phyloP scores from a whole-genome alignment of 2,888 invertebrate genomes.

The Acleris cristana region DNA sequence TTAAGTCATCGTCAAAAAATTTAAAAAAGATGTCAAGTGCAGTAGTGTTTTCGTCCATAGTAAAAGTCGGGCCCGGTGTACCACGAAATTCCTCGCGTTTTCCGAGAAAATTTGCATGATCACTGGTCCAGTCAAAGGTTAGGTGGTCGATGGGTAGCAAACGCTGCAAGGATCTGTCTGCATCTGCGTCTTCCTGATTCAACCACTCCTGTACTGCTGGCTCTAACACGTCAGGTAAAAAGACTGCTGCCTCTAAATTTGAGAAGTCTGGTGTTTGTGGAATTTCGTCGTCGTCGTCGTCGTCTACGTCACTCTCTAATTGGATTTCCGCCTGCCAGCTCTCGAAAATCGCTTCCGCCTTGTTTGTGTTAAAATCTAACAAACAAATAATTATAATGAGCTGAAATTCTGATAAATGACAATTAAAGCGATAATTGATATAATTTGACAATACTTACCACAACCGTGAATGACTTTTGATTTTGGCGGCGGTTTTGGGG shows the following conservation, averaged over 20 bases:
- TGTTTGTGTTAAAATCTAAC: not conserved
- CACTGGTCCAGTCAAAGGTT: constrained; percentile 30
- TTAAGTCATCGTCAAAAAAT: constrained; percentile 26
- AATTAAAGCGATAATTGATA: too few relatives aligned
- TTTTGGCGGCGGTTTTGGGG: too few relatives aligned
- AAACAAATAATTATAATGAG: constrained; percentile 4
- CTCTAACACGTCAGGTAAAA: not conserved
- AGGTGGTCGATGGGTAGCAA: constrained; percentile 32
- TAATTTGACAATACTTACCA: too few relatives aligned
- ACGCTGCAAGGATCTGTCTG: constrained; percentile 14
- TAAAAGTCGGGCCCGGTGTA: constrained; percentile 29
- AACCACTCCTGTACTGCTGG: constrained; percentile 2
- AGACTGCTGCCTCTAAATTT: constrained; percentile 1
- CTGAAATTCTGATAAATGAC: not conserved
- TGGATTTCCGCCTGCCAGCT: not conserved
- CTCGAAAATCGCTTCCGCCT: constrained; percentile 9
- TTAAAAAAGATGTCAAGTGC: constrained; percentile 18
- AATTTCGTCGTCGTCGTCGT: not conserved
- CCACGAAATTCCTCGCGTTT: constrained; percentile 23
- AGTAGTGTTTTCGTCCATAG: constrained; percentile 8
- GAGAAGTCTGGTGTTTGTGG: not conserved
- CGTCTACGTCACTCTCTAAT: not conserved
- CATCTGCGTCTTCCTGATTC: constrained; percentile 22
- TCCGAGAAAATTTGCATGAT: constrained; percentile 13
- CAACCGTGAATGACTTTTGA: too few relatives aligned